Conservation (phyloP, 2,797 vertebrate species). For the Tolypeutes matacus region DNA sequence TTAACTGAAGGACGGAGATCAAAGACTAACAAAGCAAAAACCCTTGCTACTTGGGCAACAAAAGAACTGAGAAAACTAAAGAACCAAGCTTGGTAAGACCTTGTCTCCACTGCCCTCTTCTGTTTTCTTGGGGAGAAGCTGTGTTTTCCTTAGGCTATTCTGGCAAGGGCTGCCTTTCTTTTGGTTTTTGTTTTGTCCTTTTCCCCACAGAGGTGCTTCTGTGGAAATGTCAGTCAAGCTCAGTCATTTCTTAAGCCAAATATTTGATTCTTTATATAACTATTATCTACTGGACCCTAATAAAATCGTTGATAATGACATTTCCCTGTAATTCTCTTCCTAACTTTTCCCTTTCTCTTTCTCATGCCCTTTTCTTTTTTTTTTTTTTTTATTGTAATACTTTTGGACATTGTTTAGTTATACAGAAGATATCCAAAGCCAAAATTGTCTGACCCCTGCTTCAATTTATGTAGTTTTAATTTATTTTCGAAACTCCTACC, state of each 20-base stretch:
- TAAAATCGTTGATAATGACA: not conserved
- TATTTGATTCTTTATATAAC: not conserved
- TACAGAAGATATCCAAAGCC: not conserved
- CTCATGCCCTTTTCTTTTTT: not conserved
- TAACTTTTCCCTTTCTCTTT: not conserved
- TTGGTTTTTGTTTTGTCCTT: not conserved
- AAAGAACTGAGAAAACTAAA: constrained; percentile 99
- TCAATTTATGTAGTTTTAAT: not conserved
- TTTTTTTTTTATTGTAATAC: not conserved
- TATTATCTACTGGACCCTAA: constrained; percentile 4
- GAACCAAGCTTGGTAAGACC: constrained; percentile 95
- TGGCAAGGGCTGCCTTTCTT: not conserved
- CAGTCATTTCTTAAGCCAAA: constrained; percentile 1
- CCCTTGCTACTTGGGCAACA: constrained; percentile 97
- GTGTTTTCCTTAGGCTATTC: not conserved
- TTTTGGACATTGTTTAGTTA: not conserved
- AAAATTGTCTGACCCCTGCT: constrained; percentile 1
- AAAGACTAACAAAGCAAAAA: constrained; percentile 98
- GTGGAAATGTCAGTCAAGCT: not conserved
- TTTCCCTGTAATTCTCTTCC: not conserved
- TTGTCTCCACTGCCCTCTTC: not conserved
- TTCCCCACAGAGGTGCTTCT: not conserved
- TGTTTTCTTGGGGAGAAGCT: not conserved
- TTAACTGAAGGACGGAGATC: constrained; percentile 97
- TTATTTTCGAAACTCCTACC: not conserved